Evolutionary conservation across 2,797 vertebrate species (phyloP).

Genomic region (Gymnothorax reevesii): DNA sequence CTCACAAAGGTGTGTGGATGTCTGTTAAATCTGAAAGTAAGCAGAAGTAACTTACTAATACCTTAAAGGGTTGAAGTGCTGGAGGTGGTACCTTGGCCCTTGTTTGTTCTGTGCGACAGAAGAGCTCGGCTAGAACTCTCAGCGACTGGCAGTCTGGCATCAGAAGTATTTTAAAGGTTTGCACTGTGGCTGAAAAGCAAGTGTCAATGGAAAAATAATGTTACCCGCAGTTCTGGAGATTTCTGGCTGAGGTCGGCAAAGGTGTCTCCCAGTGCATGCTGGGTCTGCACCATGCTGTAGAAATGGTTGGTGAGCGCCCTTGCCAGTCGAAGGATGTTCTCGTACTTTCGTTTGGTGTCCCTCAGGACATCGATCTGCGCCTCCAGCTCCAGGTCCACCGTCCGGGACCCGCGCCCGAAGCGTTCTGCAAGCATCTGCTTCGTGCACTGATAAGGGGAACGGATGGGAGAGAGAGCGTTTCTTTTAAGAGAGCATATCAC

Average conservation of each 20-base stretch:
- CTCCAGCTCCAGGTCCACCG: constrained; percentile 93
- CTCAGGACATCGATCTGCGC: constrained; percentile 92
- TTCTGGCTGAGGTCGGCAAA: constrained; percentile 98
- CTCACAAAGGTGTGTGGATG: not conserved
- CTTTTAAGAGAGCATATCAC: too few species aligned
- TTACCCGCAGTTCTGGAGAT: constrained; percentile 92
- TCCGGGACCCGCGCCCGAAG: constrained; percentile 91
- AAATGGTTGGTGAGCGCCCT: constrained; percentile 89
- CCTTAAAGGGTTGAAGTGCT: not conserved
- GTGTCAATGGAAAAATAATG: not conserved
- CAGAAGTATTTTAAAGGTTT: not conserved
- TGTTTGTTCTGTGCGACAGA: not conserved
- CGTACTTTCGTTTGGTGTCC: constrained; percentile 94
- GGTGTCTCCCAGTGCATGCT: constrained; percentile 90
- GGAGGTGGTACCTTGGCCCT: too few species aligned
- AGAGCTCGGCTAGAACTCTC: not conserved
- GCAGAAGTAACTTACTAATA: not conserved
- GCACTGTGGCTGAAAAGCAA: too few species aligned
- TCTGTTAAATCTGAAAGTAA: not conserved
- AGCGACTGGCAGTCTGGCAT: too few species aligned
- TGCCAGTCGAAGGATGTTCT: constrained; percentile 85
- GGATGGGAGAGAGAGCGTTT: not conserved
- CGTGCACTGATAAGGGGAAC: constrained; percentile 76
- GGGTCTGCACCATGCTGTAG: constrained; percentile 97
- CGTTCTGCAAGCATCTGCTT: constrained; percentile 95